phyloP scores from a whole-genome alignment of 2,888 invertebrate genomes.

The Cantharis flavilabris region DNA sequence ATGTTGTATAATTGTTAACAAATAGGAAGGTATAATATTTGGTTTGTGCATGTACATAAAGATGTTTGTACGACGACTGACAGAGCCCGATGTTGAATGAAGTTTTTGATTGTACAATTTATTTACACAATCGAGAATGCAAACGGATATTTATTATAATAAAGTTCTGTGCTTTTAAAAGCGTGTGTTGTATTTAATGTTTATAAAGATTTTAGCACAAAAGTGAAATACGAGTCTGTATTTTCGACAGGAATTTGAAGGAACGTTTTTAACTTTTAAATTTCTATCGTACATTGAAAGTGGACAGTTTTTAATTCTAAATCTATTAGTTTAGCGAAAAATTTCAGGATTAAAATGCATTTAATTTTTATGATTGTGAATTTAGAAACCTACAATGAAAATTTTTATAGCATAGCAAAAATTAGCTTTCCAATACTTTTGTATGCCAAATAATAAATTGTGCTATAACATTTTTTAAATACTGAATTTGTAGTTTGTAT shows the following conservation, averaged over 20 bases:
- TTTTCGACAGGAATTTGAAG: not conserved
- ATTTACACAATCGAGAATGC: not conserved
- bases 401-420: not conserved
- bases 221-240: not conserved
- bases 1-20: not conserved
- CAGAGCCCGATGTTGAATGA: not conserved
- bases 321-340: not conserved
- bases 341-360: not conserved
- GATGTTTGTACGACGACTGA: not conserved
- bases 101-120: not conserved
- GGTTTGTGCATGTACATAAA: not conserved
- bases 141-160: not conserved
- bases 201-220: not conserved
- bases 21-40: not conserved
- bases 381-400: not conserved
- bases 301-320: not conserved
- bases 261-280: not conserved
- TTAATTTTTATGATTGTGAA: not conserved
- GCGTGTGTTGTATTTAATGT: not conserved
- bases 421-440: constrained; percentile 47
- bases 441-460: constrained; percentile 51
- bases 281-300: not conserved
- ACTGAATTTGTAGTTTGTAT: constrained; percentile 38
- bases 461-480: constrained; percentile 47
- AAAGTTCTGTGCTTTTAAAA: not conserved